These are phyloP conservation scores for Drosophila orosa DNA, from an alignment of 1,140 invertebrate genomes.

Conservation along the genomic window DNA sequence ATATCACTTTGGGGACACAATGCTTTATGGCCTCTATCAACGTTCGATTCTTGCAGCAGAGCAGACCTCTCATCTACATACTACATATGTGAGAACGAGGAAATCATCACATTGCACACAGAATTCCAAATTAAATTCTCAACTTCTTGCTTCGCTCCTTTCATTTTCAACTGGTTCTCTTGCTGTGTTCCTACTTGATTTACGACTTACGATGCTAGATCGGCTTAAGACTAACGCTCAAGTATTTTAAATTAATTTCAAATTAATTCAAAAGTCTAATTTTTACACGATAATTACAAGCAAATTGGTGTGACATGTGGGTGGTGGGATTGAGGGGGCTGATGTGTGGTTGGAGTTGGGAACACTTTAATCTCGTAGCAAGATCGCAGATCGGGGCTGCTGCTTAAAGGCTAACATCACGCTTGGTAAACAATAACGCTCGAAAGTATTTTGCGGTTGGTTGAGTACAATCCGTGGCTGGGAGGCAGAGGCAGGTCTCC, in stretches of 20 bases:
- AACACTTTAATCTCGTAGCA: slow-evolving; percentile 77
- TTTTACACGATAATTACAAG: slow-evolving; percentile 75
- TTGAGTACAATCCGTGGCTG: slow-evolving; percentile 67
- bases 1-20: slow-evolving; percentile 51
- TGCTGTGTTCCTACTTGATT: slow-evolving; percentile 24
- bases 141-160: not conserved
- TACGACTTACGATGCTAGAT: slow-evolving; percentile 40
- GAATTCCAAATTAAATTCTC: slow-evolving; percentile 36
- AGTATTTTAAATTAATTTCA: slow-evolving; percentile 81
- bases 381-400: slow-evolving; percentile 71
- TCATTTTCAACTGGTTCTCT: slow-evolving; percentile 23
- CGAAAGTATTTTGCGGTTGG: slow-evolving; percentile 60
- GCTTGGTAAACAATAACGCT: slow-evolving; percentile 68
- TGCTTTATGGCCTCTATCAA: slow-evolving; percentile 57
- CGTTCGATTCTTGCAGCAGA: slow-evolving; percentile 32
- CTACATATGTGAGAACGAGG: slow-evolving; percentile 25
- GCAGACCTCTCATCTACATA: slow-evolving; percentile 3
- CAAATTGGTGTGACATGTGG: slow-evolving; percentile 19
- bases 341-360: not conserved
- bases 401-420: slow-evolving; percentile 80
- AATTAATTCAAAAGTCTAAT: slow-evolving; percentile 81
- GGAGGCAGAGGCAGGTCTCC: slow-evolving; percentile 27
- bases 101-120: slow-evolving; percentile 51
- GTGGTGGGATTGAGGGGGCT: slow-evolving; percentile 10
- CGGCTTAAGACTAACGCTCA: slow-evolving; percentile 43